phyloP scores from a whole-genome alignment of 2,888 invertebrate species.

The Dolichopus griseipennis region DNA sequence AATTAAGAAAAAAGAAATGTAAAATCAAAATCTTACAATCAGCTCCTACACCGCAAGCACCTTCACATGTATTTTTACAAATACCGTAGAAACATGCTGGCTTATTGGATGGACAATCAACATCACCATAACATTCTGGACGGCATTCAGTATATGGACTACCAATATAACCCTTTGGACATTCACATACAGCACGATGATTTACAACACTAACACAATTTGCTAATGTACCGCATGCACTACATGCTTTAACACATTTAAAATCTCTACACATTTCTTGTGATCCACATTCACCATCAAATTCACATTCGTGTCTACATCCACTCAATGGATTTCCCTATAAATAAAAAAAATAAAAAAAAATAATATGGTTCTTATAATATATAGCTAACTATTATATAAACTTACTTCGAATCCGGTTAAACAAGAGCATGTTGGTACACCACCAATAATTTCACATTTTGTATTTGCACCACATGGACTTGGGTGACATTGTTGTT shows the following conservation, averaged over 20 bases:
- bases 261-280: constrained; percentile 62
- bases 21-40: constrained; percentile 49
- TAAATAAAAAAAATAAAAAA: background rate
- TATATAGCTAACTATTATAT: background rate
- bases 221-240: constrained; percentile 68
- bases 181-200: constrained; percentile 69
- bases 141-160: constrained; percentile 67
- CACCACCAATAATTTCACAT: constrained; percentile 66
- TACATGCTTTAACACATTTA: constrained; percentile 68
- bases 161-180: constrained; percentile 73
- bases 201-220: constrained; percentile 65
- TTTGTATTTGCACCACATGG: constrained; percentile 75
- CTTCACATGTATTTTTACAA: constrained; percentile 74
- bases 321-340: constrained; percentile 67
- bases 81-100: constrained; percentile 74
- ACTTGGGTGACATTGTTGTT: constrained; percentile 73
- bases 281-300: constrained; percentile 61
- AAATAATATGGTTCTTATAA: background rate
- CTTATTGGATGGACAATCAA: constrained; percentile 67
- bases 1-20: background rate
- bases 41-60: constrained; percentile 69
- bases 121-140: constrained; percentile 70
- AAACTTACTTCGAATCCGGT: constrained; percentile 58
- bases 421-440: constrained; percentile 70
- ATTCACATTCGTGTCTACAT: constrained; percentile 76